These are phyloP conservation scores for Lophochroa leadbeateri DNA, from an alignment of 2,113 vertebrate species.

Conservation along the genomic window DNA sequence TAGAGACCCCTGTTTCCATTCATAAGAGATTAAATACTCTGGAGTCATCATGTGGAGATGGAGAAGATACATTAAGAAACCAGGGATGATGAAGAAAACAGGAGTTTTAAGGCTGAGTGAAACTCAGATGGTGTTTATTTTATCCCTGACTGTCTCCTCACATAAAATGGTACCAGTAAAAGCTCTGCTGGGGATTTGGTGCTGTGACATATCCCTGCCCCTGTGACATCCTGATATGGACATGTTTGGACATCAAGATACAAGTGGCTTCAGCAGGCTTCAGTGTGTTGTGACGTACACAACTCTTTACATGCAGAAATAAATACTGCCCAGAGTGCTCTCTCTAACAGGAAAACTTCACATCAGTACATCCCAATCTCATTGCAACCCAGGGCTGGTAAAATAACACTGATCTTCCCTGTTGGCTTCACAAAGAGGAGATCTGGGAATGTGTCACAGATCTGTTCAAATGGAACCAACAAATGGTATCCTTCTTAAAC, in stretches of 20 bases:
- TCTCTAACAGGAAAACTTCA: not conserved
- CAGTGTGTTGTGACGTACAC: rapidly evolving
- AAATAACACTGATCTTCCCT: not conserved
- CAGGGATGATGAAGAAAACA: not conserved
- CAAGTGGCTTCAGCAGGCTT: not conserved
- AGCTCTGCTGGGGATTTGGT: not conserved
- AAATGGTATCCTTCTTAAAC: conserved; percentile 13
- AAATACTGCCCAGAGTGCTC: not conserved
- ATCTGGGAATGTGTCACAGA: not conserved
- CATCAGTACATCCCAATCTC: not conserved
- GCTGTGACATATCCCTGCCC: not conserved
- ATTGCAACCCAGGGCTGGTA: not conserved
- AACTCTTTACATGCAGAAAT: not conserved
- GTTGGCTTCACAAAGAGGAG: not conserved
- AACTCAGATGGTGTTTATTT: not conserved
- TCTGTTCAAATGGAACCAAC: conserved; percentile 10
- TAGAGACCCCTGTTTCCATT: not conserved
- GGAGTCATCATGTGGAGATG: not conserved
- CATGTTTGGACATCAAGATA: not conserved
- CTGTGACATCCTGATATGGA: rapidly evolving
- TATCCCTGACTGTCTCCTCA: not conserved
- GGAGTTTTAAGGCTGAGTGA: not conserved
- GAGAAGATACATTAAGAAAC: not conserved
- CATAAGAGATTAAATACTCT: not conserved
- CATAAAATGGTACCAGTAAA: not conserved